phyloP scores from a whole-genome alignment of 2,797 vertebrate genomes.

The Semaprochilodus insignis region DNA sequence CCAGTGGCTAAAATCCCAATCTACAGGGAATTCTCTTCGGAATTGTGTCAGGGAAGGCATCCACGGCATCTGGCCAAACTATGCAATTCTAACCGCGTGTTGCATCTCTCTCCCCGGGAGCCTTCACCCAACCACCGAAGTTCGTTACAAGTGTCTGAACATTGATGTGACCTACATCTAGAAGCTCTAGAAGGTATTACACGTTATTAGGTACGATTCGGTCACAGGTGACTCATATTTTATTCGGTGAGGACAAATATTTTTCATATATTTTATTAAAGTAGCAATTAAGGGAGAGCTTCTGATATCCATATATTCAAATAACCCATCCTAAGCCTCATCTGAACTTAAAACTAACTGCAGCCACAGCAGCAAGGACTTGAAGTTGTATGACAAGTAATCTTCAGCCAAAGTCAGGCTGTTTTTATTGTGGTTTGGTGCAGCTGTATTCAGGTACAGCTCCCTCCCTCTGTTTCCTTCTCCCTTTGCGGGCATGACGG shows the following conservation, averaged over 20 bases:
- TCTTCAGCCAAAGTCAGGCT: neutral
- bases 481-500: conserved; percentile 35
- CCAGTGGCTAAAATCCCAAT: no score
- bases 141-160: no score
- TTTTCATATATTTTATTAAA: neutral
- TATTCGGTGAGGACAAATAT: neutral
- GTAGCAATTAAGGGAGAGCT: neutral
- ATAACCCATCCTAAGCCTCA: neutral
- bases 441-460: conserved; percentile 38
- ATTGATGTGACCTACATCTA: no score
- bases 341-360: neutral
- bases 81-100: no score
- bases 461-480: conserved; percentile 20
- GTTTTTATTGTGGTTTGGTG: conserved; percentile 28
- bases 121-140: no score
- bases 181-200: no score
- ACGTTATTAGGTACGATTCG: neutral
- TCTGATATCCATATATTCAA: neutral
- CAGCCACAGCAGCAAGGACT: neutral
- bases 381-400: neutral
- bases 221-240: neutral
- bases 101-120: no score
- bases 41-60: no score
- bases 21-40: no score
- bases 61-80: no score